Percentiles rank a stretch among this genome's conserved stretches.
These are phyloP conservation scores for Trachelipus rathkii DNA, from an alignment of 1,140 invertebrate species.

Conservation along the genomic window DNA sequence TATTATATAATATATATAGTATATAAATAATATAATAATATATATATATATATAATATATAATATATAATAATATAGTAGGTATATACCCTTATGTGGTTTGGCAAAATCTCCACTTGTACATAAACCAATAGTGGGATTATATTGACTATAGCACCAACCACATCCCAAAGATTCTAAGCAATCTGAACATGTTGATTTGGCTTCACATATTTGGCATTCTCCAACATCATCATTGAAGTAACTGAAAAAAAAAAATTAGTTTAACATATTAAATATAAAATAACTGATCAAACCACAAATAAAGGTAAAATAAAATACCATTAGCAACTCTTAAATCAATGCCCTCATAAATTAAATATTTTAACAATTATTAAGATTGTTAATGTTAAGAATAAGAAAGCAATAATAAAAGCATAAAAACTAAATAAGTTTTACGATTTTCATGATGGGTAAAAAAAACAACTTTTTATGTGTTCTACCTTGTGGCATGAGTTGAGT, in stretches of 20 bases:
- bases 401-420: too few relatives aligned
- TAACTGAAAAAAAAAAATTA: neutral
- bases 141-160: constrained; percentile 84
- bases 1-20: too few relatives aligned
- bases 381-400: too few relatives aligned
- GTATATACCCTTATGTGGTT: constrained; percentile 47
- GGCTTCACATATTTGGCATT: constrained; percentile 73
- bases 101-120: constrained; percentile 54
- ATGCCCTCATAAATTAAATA: too few relatives aligned
- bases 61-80: neutral
- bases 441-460: neutral
- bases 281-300: too few relatives aligned
- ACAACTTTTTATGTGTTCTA: neutral
- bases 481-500: neutral
- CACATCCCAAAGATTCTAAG: constrained; percentile 75
- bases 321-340: too few relatives aligned
- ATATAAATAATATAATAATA: too few relatives aligned
- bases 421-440: too few relatives aligned
- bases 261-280: too few relatives aligned
- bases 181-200: constrained; percentile 75
- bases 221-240: constrained; percentile 44
- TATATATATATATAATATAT: too few relatives aligned
- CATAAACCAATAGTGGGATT: constrained; percentile 77
- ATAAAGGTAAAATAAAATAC: too few relatives aligned
- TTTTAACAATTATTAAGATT: too few relatives aligned